Base-by-base conservation (phyloP, 2,888 invertebrate genomes). In the Schizaphis graminum region DNA sequence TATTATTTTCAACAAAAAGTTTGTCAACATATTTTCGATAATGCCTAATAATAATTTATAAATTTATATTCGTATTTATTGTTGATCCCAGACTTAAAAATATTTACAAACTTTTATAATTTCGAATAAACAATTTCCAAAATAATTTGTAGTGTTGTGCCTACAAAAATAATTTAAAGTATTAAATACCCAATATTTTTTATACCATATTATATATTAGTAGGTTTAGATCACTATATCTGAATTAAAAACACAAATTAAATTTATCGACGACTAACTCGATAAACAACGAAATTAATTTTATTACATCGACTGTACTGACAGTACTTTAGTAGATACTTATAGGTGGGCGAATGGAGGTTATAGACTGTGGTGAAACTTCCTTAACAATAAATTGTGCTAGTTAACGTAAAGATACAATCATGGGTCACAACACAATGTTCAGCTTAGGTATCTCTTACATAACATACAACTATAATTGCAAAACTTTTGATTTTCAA, bases 401-500 rank as follows among this genome's bases (percentile, higher is more conserved):
- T 57, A 57, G 56, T 89, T 56, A 89, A 56, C 57, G 57, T 89
- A 28, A 56, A 89, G 35, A 91, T 77, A 77, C 24, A 49, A 26
- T 67, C 35, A 49, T 53, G 47, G 49, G 41, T 41, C 41, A 84
- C 35, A 35, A 13, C 77, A 77, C 41, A 91, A 44, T 35, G 26
- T 41, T 26, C 56, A 35, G 26, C 26, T 26, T 85, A 44, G 85
- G 4, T 85, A 44, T 10, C 10, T 5, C 44, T 89, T 91, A 91
- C 35, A 84, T 28, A 84, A 84, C 28, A 35, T 21, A 57, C 26
- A 26, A 26, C 77, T 21, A 10, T 77, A 53, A 84, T 91, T 84
- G 28, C 49, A 91, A 91, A 91, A 91, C 53, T 53, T 77, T 35
- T 41, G 91, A 53, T 91, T 91, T 84, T 35, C 53, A 41, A 91